Conservation (phyloP, 2,888 invertebrate species). For the Frankliniella intonsa region DNA sequence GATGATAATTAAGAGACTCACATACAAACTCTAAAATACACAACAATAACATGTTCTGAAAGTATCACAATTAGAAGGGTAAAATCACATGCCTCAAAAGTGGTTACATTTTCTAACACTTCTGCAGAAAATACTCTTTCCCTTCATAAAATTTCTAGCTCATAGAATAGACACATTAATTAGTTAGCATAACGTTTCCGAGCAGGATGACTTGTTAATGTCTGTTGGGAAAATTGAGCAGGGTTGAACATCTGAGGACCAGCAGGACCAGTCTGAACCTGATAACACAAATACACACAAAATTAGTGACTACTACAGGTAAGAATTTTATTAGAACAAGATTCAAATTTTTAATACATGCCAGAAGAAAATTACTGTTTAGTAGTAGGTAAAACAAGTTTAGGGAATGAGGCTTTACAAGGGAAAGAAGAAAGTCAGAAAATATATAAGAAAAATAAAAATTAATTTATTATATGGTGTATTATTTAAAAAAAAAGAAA, state of each 20-base stretch:
- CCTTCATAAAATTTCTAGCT: neutral
- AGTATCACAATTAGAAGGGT: neutral
- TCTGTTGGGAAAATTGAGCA: neutral
- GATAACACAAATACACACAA: neutral
- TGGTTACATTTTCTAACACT: neutral
- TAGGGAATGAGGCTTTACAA: neutral
- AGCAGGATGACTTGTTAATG: neutral
- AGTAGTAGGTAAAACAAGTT: no score
- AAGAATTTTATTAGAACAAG: neutral
- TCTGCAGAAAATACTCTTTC: neutral
- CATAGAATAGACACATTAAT: neutral
- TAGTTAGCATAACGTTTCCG: slow-evolving; percentile 1
- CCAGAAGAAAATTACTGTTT: no score
- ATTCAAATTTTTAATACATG: neutral
- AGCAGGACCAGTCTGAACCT: neutral
- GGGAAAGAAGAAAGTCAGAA: neutral
- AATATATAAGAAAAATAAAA: neutral
- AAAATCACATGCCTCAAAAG: neutral
- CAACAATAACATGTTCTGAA: neutral
- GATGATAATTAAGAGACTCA: no score
- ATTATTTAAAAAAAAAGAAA: no score
- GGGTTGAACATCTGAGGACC: slow-evolving; percentile 19
- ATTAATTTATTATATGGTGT: no score
- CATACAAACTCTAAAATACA: neutral
- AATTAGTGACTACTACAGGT: neutral